These are phyloP conservation scores for Fukomys damarensis DNA, from an alignment of 2,113 vertebrate genomes.

Conservation along the genomic window DNA sequence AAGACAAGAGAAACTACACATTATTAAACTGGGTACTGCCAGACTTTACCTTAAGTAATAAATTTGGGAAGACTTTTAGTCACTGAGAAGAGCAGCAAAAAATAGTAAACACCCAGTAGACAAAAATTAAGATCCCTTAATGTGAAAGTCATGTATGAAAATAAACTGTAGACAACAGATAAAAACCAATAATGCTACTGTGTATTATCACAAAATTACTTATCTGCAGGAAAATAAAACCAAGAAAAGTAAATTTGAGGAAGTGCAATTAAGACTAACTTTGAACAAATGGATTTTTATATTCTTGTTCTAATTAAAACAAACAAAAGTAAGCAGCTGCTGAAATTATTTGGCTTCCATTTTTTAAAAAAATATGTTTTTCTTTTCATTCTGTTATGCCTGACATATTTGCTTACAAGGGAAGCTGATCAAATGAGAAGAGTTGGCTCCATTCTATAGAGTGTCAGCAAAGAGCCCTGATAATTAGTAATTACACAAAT, in stretches of 20 bases:
- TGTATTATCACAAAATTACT: conserved; percentile 60
- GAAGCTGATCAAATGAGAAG: conserved; percentile 39
- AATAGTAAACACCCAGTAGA: conserved; percentile 26
- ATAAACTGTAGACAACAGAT: conserved; percentile 66
- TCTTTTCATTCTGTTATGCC: conserved; percentile 31
- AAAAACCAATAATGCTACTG: conserved; percentile 63
- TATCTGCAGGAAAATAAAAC: conserved; percentile 70
- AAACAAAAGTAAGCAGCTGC: conserved; percentile 72
- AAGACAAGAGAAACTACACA: neutral
- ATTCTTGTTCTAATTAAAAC: conserved; percentile 70
- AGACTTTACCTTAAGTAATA: conserved; percentile 17
- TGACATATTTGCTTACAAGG: conserved; percentile 56
- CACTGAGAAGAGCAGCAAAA: neutral
- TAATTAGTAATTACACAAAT: conserved; percentile 70
- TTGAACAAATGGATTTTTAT: conserved; percentile 76
- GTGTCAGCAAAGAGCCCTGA: conserved; percentile 19
- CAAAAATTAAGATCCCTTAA: conserved; percentile 59
- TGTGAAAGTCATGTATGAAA: conserved; percentile 55
- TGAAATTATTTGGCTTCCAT: conserved; percentile 60
- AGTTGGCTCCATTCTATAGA: conserved; percentile 4
- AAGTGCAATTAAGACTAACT: conserved; percentile 71
- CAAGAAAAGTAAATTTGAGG: conserved; percentile 69
- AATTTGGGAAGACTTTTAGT: neutral
- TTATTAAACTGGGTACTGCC: neutral
- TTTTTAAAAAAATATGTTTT: neutral